phyloP scores from a whole-genome alignment of 2,113 vertebrate species.

The Seriola rivoliana region DNA sequence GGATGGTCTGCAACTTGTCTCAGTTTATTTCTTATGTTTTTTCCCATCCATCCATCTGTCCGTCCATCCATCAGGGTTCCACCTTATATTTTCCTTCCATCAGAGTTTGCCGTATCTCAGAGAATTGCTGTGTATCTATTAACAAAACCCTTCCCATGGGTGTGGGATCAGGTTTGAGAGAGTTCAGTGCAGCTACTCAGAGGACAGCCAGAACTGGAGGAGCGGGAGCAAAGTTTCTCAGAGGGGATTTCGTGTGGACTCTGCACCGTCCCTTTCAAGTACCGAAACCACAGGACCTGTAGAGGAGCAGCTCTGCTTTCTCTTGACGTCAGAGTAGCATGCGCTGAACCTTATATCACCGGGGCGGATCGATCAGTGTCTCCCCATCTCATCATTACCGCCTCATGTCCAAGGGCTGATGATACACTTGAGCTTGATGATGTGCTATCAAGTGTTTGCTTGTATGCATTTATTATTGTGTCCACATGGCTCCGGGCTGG shows the following conservation, averaged over 20 bases:
- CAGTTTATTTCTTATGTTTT: not conserved
- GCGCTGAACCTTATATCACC: conserved; percentile 50
- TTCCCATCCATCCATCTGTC: too few relatives aligned
- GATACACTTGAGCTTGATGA: conserved; percentile 43
- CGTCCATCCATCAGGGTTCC: not conserved
- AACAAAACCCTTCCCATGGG: conserved; percentile 31
- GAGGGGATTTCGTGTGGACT: conserved; percentile 62
- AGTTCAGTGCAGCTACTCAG: conserved; percentile 56
- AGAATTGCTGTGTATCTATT: not conserved
- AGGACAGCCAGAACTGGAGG: conserved; percentile 61
- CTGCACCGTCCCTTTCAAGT: conserved; percentile 51
- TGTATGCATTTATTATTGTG: conserved; percentile 62
- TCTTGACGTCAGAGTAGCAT: conserved; percentile 62
- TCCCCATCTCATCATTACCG: conserved; percentile 53
- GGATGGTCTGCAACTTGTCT: too few relatives aligned
- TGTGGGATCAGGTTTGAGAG: conserved; percentile 49
- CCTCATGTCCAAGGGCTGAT: conserved; percentile 43
- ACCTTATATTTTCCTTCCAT: not conserved
- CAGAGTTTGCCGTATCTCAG: not conserved
- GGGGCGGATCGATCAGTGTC: conserved; percentile 47
- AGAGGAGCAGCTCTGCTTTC: conserved; percentile 44
- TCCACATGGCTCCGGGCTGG: conserved; percentile 56
- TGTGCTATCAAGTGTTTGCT: conserved; percentile 62
- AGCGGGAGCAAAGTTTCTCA: conserved; percentile 34
- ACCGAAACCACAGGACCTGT: conserved; percentile 68